Conservation (phyloP, 2,797 vertebrate genomes). For the Prionace glauca region DNA sequence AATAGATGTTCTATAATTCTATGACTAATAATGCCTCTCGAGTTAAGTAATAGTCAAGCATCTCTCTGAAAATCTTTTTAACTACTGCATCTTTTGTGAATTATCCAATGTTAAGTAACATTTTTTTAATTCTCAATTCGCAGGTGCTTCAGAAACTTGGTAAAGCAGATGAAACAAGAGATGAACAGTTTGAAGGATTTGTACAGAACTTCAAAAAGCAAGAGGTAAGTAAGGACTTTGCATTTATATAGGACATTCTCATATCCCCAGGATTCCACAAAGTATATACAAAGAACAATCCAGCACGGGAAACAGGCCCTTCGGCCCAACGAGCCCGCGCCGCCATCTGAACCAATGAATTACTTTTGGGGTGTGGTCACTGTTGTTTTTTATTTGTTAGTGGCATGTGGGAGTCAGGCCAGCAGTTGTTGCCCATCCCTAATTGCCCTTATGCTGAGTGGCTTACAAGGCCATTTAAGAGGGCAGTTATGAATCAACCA, state of each 20-base stretch:
- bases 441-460: too few relatives aligned
- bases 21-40: background rate
- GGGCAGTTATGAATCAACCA: too few relatives aligned
- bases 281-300: too few relatives aligned
- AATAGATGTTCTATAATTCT: too few relatives aligned
- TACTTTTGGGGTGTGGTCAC: background rate
- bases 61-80: background rate
- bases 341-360: background rate
- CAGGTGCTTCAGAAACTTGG: conserved; percentile 90
- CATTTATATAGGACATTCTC: too few relatives aligned
- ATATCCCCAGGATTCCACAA: background rate
- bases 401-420: background rate
- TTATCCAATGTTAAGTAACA: background rate
- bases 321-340: too few relatives aligned
- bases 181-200: conserved; percentile 93
- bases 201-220: conserved; percentile 92
- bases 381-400: background rate
- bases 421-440: too few relatives aligned
- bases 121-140: conserved; percentile 41
- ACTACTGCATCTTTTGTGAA: background rate
- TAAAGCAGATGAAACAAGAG: conserved; percentile 96
- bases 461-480: too few relatives aligned
- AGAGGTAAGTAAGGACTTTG: conserved; percentile 65
- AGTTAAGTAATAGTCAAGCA: background rate
- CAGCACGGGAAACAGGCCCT: too few relatives aligned